These are phyloP conservation scores for Lithophane ornitopus DNA, from an alignment of 2,888 invertebrate genomes.

Conservation along the genomic window DNA sequence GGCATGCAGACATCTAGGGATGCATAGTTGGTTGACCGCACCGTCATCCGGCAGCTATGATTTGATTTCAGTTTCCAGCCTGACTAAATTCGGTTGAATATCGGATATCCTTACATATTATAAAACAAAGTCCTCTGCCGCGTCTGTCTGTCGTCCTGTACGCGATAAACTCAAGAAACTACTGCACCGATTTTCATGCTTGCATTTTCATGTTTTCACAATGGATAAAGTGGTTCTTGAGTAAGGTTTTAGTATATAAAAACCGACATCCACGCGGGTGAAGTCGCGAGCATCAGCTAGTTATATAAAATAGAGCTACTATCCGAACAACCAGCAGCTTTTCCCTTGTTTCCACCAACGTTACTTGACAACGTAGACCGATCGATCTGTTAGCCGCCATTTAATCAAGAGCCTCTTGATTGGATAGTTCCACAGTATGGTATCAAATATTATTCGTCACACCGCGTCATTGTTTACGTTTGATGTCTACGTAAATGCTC, in stretches of 20 bases:
- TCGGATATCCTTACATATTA: no score
- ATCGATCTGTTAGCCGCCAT: conserved; percentile 37
- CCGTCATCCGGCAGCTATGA: background rate
- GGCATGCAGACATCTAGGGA: conserved; percentile 34
- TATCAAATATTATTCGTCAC: conserved; percentile 55
- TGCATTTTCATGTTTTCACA: no score
- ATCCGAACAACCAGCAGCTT: background rate
- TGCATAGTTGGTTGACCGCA: conserved; percentile 7
- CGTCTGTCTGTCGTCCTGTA: no score
- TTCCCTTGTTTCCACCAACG: background rate
- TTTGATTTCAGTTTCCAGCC: background rate
- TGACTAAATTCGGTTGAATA: background rate
- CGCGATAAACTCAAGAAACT: no score
- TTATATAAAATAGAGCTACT: background rate
- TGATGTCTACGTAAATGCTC: conserved; percentile 54
- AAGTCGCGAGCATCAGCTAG: no score
- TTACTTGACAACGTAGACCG: conserved; percentile 5
- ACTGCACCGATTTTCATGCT: no score
- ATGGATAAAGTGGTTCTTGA: no score
- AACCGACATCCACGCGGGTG: no score
- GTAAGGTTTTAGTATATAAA: no score
- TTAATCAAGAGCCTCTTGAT: conserved; percentile 29
- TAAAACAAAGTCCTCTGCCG: no score
- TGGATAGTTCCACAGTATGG: conserved; percentile 22
- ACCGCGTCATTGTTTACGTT: conserved; percentile 61